A percentile compares a stretch with the other conserved stretches of the same genome.
These are phyloP conservation scores for Ammodytes dubius DNA, from an alignment of 2,113 vertebrate species.

Conservation along the genomic window DNA sequence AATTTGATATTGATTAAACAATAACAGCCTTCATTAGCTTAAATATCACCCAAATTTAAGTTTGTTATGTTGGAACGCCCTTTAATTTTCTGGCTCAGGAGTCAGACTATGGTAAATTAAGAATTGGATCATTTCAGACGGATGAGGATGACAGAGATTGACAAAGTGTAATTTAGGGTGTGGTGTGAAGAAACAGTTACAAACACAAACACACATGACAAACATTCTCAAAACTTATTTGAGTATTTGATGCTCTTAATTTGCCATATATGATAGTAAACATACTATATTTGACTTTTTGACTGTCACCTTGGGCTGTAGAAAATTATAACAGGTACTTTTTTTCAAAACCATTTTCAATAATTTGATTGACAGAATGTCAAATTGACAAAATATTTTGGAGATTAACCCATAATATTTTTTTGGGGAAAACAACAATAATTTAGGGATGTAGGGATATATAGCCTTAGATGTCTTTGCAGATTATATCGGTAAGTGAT, in stretches of 20 bases:
- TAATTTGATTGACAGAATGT: neutral
- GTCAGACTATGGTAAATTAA: slow-evolving; percentile 2
- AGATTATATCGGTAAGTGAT: too few relatives aligned
- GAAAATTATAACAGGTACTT: neutral
- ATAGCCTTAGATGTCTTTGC: neutral
- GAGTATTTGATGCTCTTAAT: neutral
- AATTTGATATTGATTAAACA: slow-evolving; percentile 23
- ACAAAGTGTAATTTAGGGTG: neutral
- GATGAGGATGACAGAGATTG: neutral
- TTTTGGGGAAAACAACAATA: neutral
- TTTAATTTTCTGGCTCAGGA: slow-evolving; percentile 5
- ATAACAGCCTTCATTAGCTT: slow-evolving; percentile 8
- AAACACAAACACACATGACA: neutral
- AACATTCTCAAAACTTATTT: neutral
- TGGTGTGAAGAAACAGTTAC: neutral
- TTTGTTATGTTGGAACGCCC: neutral
- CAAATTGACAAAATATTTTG: neutral
- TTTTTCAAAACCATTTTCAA: neutral
- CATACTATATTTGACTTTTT: neutral
- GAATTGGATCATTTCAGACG: neutral
- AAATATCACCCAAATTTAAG: neutral
- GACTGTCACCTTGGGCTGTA: neutral
- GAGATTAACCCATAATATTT: neutral
- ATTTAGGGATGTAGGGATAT: neutral
- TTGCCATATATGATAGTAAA: neutral